Evolutionary conservation across 2,888 invertebrate genomes (phyloP).

Genomic region (Cosmia trapezina): DNA sequence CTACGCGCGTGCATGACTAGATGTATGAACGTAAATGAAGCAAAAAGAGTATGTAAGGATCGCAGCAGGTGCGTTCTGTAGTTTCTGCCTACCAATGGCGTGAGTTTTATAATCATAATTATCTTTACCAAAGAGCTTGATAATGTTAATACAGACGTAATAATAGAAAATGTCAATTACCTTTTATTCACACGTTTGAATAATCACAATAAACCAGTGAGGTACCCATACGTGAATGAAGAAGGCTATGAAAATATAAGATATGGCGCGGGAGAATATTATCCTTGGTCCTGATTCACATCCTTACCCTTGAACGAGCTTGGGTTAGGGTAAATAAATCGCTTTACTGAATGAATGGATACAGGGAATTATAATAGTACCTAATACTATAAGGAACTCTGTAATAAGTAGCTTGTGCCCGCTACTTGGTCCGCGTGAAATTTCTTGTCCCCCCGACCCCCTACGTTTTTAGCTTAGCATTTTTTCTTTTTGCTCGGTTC

Average conservation of each 20-base stretch:
- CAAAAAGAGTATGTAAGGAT: too few species aligned
- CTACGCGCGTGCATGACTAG: too few species aligned
- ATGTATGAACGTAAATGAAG: too few species aligned
- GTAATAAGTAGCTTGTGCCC: background rate
- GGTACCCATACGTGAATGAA: conserved; percentile 20
- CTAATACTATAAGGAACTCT: background rate
- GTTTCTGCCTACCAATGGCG: too few species aligned
- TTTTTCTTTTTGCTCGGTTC: too few species aligned
- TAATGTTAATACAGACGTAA: background rate
- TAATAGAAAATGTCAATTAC: conserved; percentile 16
- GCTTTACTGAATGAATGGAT: conserved; percentile 41
- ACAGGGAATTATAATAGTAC: background rate
- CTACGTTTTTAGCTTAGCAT: too few species aligned
- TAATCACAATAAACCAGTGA: conserved; percentile 34
- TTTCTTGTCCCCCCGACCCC: too few species aligned
- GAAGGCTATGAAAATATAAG: conserved; percentile 37
- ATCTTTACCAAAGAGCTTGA: background rate
- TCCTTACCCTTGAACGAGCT: conserved; percentile 47
- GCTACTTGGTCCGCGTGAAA: too few species aligned
- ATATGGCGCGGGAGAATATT: conserved; percentile 41
- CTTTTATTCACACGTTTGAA: conserved; percentile 29
- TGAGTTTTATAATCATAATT: background rate
- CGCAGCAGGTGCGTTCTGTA: too few species aligned
- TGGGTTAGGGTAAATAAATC: conserved; percentile 53
- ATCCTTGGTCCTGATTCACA: conserved; percentile 46